Evolutionary conservation across 2,797 vertebrate genomes (phyloP).

Genomic region (Cossypha heuglini): DNA sequence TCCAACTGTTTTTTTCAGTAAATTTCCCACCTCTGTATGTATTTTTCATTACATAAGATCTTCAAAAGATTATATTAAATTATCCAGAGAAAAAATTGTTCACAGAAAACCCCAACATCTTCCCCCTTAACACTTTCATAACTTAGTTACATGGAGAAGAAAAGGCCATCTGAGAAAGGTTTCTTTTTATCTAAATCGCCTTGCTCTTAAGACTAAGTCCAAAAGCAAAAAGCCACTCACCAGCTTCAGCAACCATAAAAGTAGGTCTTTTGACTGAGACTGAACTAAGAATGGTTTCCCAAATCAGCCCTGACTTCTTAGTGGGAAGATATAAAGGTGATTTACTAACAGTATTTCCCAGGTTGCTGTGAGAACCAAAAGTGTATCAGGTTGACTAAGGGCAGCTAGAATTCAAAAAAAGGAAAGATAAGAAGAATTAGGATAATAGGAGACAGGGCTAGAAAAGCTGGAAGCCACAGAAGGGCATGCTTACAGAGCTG

Average conservation of each 20-base stretch:
- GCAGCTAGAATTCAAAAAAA: background rate
- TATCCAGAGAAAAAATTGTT: background rate
- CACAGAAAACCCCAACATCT: fast-evolving
- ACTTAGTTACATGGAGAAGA: background rate
- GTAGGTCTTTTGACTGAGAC: background rate
- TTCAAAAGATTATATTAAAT: background rate
- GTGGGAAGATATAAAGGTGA: background rate
- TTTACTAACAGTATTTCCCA: background rate
- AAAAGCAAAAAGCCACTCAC: background rate
- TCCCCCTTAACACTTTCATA: background rate
- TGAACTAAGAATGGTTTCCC: background rate
- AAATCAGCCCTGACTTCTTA: background rate
- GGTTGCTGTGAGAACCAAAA: background rate
- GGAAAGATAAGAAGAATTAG: background rate
- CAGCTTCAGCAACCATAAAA: background rate
- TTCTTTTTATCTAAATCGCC: background rate
- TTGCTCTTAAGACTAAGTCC: background rate
- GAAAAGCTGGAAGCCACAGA: background rate
- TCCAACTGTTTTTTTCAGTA: background rate
- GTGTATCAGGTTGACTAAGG: background rate
- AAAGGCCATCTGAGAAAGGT: background rate
- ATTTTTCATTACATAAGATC: background rate
- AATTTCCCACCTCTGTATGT: background rate
- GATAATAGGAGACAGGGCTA: background rate
- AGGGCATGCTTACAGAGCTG: background rate